A percentile compares a stretch with the other conserved stretches of the same genome.
Conservation (phyloP, 1,140 invertebrate species). For the Listronotus oregonensis region DNA sequence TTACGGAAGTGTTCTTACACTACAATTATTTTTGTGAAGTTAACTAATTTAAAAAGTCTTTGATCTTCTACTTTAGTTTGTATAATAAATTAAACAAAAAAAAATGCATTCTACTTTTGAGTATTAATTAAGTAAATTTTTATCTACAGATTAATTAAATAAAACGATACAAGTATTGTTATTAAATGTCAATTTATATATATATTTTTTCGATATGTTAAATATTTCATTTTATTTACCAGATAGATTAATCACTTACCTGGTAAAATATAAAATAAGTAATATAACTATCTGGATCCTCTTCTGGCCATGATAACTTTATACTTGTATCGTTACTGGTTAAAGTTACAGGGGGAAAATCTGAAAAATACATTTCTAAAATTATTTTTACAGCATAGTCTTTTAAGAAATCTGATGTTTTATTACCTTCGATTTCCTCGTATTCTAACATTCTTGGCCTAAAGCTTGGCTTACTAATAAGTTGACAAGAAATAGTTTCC, state of each 20-base stretch:
- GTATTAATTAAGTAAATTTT: too few species aligned
- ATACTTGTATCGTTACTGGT: constrained; percentile 38
- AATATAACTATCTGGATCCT: constrained; percentile 40
- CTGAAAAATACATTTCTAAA: constrained; percentile 38
- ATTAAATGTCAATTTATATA: too few species aligned
- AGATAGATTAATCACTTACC: constrained; percentile 30
- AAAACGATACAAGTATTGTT: too few species aligned
- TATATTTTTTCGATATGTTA: too few species aligned
- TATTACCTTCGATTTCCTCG: constrained; percentile 42
- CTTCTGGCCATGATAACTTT: constrained; percentile 38
- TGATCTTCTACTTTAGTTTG: too few species aligned
- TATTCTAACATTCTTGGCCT: constrained; percentile 40
- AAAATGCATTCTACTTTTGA: too few species aligned
- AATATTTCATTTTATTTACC: too few species aligned
- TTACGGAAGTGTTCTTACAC: too few species aligned
- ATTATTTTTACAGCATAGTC: constrained; percentile 8
- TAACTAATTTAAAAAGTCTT: too few species aligned
- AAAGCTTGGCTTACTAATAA: constrained; percentile 42
- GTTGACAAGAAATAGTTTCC: constrained; percentile 40
- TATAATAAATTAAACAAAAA: too few species aligned
- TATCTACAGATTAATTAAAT: too few species aligned
- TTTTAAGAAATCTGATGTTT: background rate
- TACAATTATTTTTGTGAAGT: too few species aligned
- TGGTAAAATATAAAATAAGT: constrained; percentile 47
- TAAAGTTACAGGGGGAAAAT: constrained; percentile 37